phyloP scores from a whole-genome alignment of 2,888 invertebrate genomes.

The Mythimna vitellina region DNA sequence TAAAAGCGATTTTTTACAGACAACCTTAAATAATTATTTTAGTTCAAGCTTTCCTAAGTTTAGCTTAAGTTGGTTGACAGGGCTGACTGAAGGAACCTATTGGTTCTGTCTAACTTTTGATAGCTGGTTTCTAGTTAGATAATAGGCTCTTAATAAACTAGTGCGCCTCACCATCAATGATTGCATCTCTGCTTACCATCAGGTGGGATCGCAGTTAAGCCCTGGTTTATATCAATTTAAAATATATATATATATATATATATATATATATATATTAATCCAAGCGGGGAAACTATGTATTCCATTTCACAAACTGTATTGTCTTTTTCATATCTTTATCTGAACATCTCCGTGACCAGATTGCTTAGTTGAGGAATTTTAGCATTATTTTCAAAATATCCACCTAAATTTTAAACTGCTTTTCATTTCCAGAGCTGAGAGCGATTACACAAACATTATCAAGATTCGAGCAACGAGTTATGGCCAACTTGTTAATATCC shows the following conservation, averaged over 20 bases:
- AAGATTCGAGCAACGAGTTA: slow-evolving; percentile 57
- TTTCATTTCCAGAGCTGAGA: slow-evolving; percentile 46
- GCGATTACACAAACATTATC: slow-evolving; percentile 58
- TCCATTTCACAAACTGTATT: slow-evolving; percentile 21
- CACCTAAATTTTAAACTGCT: slow-evolving; percentile 34
- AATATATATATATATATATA: too few species aligned
- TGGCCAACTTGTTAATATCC: slow-evolving; percentile 59
- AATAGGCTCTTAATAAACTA: too few species aligned
- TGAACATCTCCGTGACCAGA: slow-evolving; percentile 2
- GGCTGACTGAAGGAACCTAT: too few species aligned
- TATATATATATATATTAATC: too few species aligned
- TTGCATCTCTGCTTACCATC: too few species aligned
- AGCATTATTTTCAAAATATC: slow-evolving; percentile 32
- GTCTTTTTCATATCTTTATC: neutral
- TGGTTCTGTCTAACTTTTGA: neutral
- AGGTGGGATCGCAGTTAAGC: too few species aligned
- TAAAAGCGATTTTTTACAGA: neutral
- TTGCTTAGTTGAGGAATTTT: slow-evolving; percentile 25
- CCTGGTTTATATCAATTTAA: too few species aligned
- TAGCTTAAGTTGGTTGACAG: too few species aligned
- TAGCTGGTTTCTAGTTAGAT: neutral
- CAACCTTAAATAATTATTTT: neutral
- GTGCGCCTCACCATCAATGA: too few species aligned
- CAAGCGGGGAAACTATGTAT: too few species aligned
- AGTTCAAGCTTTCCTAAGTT: too few species aligned